phyloP scores from a whole-genome alignment of 1,140 invertebrate genomes.

The Spodoptera frugiperda region DNA sequence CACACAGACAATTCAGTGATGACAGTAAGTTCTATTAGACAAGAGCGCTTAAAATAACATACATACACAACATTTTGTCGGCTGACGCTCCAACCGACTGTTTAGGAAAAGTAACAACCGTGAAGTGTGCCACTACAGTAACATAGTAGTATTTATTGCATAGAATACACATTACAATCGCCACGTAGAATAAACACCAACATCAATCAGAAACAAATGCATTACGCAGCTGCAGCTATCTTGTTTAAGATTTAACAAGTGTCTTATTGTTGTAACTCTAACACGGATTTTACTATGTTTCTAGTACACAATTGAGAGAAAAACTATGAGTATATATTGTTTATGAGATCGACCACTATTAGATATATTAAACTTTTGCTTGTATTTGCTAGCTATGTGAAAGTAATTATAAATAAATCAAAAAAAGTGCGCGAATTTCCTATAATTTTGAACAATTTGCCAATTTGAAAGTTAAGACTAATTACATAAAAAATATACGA shows the following conservation, averaged over 20 bases:
- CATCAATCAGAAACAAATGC: not conserved
- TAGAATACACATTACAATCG: not conserved
- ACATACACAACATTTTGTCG: not conserved
- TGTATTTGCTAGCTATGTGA: not conserved
- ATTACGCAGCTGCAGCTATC: not conserved
- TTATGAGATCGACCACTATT: slow-evolving; percentile 26
- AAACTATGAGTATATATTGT: slow-evolving; percentile 6
- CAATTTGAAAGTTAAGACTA: slow-evolving; percentile 25
- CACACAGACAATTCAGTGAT: slow-evolving; percentile 51
- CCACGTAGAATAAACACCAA: not conserved
- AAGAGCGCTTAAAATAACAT: slow-evolving; percentile 20
- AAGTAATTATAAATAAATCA: not conserved
- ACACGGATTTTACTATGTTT: too few relatives aligned
- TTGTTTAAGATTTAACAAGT: too few relatives aligned
- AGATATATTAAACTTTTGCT: not conserved
- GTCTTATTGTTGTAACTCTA: too few relatives aligned
- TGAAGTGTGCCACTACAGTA: slow-evolving; percentile 11
- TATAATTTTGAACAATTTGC: slow-evolving; percentile 7
- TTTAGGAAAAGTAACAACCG: slow-evolving; percentile 20
- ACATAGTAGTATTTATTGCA: not conserved
- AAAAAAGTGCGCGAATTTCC: not conserved
- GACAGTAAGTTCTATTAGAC: slow-evolving; percentile 31
- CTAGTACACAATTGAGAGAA: too few relatives aligned
- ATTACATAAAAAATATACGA: slow-evolving; percentile 49
- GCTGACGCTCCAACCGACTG: slow-evolving; percentile 7